A percentile compares a stretch with the other conserved stretches of the same genome.
phyloP scores from a whole-genome alignment of 2,888 invertebrate genomes.

The Pseudeuparius sepicola region DNA sequence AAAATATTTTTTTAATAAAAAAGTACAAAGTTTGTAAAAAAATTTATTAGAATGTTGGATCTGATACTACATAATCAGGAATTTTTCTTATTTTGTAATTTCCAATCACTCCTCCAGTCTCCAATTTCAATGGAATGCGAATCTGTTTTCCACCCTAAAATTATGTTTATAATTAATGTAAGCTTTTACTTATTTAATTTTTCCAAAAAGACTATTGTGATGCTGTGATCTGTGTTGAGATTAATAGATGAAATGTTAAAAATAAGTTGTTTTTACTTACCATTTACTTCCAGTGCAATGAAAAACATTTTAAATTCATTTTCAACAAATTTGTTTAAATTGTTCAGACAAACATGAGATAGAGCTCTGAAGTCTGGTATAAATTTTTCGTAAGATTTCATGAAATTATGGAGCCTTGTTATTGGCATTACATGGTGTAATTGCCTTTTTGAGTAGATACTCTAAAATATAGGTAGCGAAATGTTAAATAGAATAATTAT shows the following conservation, averaged over 20 bases:
- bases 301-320: constrained; percentile 35
- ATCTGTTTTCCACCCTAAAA: constrained; percentile 36
- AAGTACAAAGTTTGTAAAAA: too few species aligned
- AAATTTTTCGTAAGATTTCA: constrained; percentile 30
- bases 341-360: constrained; percentile 26
- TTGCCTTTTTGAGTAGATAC: constrained; percentile 32
- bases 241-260: too few species aligned
- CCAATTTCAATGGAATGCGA: constrained; percentile 34
- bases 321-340: constrained; percentile 32
- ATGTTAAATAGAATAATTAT: constrained; percentile 5
- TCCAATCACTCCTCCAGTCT: constrained; percentile 34
- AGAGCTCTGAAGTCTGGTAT: constrained; percentile 24
- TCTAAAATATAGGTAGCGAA: constrained; percentile 25
- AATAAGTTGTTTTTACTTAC: too few species aligned
- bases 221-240: too few species aligned
- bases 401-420: constrained; percentile 30
- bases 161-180: too few species aligned
- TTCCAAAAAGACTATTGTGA: too few species aligned
- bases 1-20: too few species aligned
- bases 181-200: too few species aligned
- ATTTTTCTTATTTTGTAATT: constrained; percentile 6
- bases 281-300: constrained; percentile 33
- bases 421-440: constrained; percentile 33
- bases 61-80: too few species aligned
- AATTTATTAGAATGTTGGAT: too few species aligned